phyloP scores from a whole-genome alignment of 2,888 invertebrate genomes.

The Notodonta ziczac region DNA sequence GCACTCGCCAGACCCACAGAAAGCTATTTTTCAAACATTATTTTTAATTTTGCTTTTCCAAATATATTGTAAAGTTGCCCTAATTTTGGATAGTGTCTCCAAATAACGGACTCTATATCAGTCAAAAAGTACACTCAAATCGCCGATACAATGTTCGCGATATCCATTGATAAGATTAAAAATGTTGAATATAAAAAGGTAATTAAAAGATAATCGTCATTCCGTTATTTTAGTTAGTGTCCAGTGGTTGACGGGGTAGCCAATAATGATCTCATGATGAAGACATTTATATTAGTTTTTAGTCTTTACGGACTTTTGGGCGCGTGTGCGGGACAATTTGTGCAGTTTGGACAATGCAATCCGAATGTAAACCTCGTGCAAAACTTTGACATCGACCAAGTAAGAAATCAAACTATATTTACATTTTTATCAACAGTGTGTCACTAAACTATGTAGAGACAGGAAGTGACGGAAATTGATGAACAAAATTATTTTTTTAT shows the following conservation, averaged over 20 bases:
- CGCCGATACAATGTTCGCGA: constrained; percentile 12
- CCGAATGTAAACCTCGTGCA: constrained; percentile 35
- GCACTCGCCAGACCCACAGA: too few relatives aligned
- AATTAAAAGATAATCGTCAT: constrained; percentile 50
- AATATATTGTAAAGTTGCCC: too few relatives aligned
- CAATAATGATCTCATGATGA: constrained; percentile 66
- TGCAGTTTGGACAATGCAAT: constrained; percentile 64
- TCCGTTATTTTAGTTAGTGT: constrained; percentile 48
- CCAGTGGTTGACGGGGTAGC: constrained; percentile 32
- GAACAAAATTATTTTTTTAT: too few relatives aligned
- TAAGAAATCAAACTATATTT: constrained; percentile 43
- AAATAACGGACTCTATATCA: too few relatives aligned
- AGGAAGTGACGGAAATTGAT: too few relatives aligned
- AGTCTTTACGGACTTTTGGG: constrained; percentile 52
- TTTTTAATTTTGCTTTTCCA: too few relatives aligned
- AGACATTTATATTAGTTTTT: constrained; percentile 52
- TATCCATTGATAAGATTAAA: constrained; percentile 40
- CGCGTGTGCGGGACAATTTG: constrained; percentile 57
- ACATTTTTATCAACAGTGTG: not conserved
- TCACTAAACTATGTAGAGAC: not conserved
- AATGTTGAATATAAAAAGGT: constrained; percentile 57
- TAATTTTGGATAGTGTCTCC: too few relatives aligned
- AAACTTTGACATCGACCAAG: constrained; percentile 49
- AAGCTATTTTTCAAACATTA: too few relatives aligned
- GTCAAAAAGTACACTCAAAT: too few relatives aligned